These are phyloP conservation scores for Parauchenoglanis punctatus DNA, from an alignment of 2,797 vertebrate species.

Conservation along the genomic window DNA sequence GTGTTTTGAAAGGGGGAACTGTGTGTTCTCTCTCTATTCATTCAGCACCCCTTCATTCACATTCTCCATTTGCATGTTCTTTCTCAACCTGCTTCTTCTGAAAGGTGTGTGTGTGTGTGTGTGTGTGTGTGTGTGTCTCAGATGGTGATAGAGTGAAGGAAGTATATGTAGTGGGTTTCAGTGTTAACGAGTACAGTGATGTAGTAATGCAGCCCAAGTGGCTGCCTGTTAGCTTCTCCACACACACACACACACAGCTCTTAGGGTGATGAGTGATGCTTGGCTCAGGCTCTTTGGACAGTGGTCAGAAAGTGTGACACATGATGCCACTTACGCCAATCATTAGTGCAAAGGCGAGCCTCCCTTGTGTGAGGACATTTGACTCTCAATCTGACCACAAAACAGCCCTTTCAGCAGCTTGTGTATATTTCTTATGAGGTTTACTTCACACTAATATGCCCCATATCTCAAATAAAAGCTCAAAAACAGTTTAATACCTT, in stretches of 20 bases:
- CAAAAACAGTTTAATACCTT: constrained; percentile 14
- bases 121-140: constrained; percentile 39
- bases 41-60: constrained; percentile 23
- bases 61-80: constrained; percentile 61
- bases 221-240: constrained; percentile 18
- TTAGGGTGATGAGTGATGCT: constrained; percentile 73
- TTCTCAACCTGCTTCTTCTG: constrained; percentile 55
- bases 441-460: constrained; percentile 22
- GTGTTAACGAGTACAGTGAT: constrained; percentile 47
- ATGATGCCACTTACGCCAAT: constrained; percentile 61
- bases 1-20: constrained; percentile 9
- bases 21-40: constrained; percentile 14
- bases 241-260: background rate
- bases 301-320: constrained; percentile 68
- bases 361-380: constrained; percentile 26
- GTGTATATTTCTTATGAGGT: constrained; percentile 33
- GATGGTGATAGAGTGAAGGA: constrained; percentile 47
- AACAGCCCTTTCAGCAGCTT: constrained; percentile 44
- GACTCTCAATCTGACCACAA: constrained; percentile 43
- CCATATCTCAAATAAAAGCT: background rate
- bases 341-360: constrained; percentile 42
- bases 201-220: constrained; percentile 51
- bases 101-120: constrained; percentile 30
- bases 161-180: constrained; percentile 51
- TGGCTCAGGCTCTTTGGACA: constrained; percentile 75